Conservation (phyloP, 2,888 invertebrate genomes). For the Megaustenia siamemsis region DNA sequence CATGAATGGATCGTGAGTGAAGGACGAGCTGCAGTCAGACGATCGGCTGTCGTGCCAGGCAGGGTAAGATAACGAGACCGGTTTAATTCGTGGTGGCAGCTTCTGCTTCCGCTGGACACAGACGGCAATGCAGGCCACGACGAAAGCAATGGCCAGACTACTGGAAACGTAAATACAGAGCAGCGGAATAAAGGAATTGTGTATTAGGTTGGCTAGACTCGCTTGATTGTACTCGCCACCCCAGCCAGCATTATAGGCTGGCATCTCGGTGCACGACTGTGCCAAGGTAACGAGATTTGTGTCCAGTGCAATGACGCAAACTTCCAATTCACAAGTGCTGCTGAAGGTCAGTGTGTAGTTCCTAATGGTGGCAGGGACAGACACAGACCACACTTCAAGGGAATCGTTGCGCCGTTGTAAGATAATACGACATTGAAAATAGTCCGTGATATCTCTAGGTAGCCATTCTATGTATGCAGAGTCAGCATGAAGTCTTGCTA, state of each 20-base stretch:
- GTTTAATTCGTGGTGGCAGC: neutral
- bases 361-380: neutral
- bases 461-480: conserved; percentile 11
- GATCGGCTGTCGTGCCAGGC: conserved; percentile 35
- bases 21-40: conserved; percentile 2
- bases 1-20: neutral
- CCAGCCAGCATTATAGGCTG: neutral
- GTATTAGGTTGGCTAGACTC: neutral
- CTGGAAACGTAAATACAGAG: conserved; percentile 23
- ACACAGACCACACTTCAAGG: neutral
- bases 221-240: neutral
- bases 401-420: conserved; percentile 23
- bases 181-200: conserved; percentile 28
- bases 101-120: neutral
- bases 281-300: neutral
- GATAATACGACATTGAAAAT: neutral
- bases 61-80: conserved; percentile 20
- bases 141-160: conserved; percentile 28
- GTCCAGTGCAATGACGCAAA: neutral
- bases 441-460: neutral
- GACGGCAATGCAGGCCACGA: conserved; percentile 29
- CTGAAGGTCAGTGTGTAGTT: neutral
- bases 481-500: neutral
- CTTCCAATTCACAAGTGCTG: neutral
- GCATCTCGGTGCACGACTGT: neutral